A percentile compares a stretch with the other conserved stretches of the same genome.
phyloP scores from a whole-genome alignment of 2,888 invertebrate genomes.

The Oasisia sp. region DNA sequence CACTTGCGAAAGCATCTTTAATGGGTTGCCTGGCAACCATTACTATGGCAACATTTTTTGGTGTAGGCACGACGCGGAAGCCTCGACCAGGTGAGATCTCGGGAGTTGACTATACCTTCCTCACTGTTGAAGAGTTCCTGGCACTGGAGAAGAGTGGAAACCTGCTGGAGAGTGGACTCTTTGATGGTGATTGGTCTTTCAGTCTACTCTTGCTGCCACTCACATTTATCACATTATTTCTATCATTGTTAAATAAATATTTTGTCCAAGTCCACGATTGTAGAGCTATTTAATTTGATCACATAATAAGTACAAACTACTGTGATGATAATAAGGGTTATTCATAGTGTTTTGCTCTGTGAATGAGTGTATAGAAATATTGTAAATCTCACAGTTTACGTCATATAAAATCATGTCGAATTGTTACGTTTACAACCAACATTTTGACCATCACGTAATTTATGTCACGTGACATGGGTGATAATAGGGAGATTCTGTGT shows the following conservation, averaged over 20 bases:
- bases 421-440: neutral
- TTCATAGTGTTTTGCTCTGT: no score
- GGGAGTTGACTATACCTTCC: slow-evolving; percentile 74
- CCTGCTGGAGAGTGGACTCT: slow-evolving; percentile 74
- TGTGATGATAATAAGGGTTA: no score
- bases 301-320: neutral
- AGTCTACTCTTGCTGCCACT: neutral
- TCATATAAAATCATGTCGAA: neutral
- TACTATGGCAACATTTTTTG: neutral
- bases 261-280: neutral
- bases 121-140: slow-evolving; percentile 71
- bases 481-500: neutral
- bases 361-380: neutral
- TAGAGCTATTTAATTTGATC: neutral
- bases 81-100: slow-evolving; percentile 72
- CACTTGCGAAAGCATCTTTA: neutral
- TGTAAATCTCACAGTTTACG: neutral
- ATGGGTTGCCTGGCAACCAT: neutral
- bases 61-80: slow-evolving; percentile 71
- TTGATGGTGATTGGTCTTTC: slow-evolving; percentile 69
- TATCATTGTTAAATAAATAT: neutral
- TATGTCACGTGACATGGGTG: neutral
- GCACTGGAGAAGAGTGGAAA: slow-evolving; percentile 71
- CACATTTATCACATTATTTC: neutral
- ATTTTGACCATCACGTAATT: neutral